Evolutionary conservation across 2,888 invertebrate species (phyloP), one percentile per base, ranked within the genome.

Genomic region (Aspidiotus destructor): DNA sequence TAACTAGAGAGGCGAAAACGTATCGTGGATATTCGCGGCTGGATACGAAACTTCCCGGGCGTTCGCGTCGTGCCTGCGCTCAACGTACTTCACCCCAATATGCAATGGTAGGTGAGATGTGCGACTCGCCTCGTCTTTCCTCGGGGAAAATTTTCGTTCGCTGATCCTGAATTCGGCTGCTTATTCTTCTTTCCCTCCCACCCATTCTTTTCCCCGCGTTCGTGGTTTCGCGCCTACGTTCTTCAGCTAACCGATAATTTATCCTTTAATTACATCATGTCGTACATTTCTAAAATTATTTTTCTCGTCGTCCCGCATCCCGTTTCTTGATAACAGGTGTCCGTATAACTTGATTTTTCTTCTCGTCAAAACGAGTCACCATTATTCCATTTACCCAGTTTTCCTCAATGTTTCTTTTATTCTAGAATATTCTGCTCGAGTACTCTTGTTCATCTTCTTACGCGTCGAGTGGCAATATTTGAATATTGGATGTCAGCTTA

Each of bases 191-290:
- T 48, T 48, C 48, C 48, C n/a, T 3, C 48, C 48, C 11, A 48
- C 28, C 48, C 48, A 6, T 2, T 6, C 55, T 54, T 44, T 16
- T 40, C 52, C 58, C 67, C 44, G 57, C 17, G 42, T 15, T 55
- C 65, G 57, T 48, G 57, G 57, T 57, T 65, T 65, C 55, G 15
- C 57, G 41, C 65, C 65, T 48, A 57, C 65, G 57, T 58, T 65
- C 57, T 48, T n/a, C 55, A 44, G 65, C 58, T 48, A 67, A 58
- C 67, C 67, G 67, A 67, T 67, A 67, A 67, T 67, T 67, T 67
- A 67, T 67, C 67, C 67, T 52, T 67, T 67, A 67, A 67, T 67
- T 67, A 58, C 67, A 58, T 67, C 67, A 60, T 67, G 67, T 67
- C 58, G 67, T 67, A 67, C 67, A 67, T 67, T 60, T 60, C 67